Base-by-base conservation (phyloP, 1,140 invertebrate species). In the Coboldia fuscipes region DNA sequence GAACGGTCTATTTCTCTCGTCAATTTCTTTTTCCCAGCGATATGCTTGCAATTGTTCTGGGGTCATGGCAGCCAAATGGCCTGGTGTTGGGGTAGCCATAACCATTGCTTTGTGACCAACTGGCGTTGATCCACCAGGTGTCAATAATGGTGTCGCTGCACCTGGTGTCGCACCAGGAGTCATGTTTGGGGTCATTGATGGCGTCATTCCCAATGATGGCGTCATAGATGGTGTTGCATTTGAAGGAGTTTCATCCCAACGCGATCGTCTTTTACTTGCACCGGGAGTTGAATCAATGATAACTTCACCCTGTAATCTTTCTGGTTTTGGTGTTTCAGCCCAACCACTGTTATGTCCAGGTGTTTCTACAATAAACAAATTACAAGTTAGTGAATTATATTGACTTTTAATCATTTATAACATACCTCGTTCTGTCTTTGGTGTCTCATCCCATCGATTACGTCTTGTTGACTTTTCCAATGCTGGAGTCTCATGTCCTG, bases 391-490 rank as follows among this genome's bases (percentile, higher is more conserved):
- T 41, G 39, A 32, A 31, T 18, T n/a, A 40, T 10, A n/a, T 21
- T 9, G 6, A 26, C 13, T 21, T 3, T 13, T 18, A 35, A 37
- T 28, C 3, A 13, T 33, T 18, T 17, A 31, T 22, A 26, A 32
- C 12, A 30, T 58, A 72, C 75, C 76, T 50, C 89, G 69, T 54
- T 96, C 89, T 12, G 89, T 94, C 63, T 90, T 93, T 1, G 94
- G 93, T 3, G 94, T 98, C 61, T 98, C 94, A 63, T 98, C 96
- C 94, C 94, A 99, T 37, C 96, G 72, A 62, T 98, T 98, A 36
- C 92, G 67, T 13, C 90, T 58, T 13, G 72, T 72, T n/a, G 75
- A 63, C 54, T 78, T 78, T 42, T 80, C 79, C 44, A 84, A 79
- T 1, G 76, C 79, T 2, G 86, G 86, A 1, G 86, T 92, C 44